Conservation (phyloP, 2,797 vertebrate genomes). For the Pempheris klunzingeri region DNA sequence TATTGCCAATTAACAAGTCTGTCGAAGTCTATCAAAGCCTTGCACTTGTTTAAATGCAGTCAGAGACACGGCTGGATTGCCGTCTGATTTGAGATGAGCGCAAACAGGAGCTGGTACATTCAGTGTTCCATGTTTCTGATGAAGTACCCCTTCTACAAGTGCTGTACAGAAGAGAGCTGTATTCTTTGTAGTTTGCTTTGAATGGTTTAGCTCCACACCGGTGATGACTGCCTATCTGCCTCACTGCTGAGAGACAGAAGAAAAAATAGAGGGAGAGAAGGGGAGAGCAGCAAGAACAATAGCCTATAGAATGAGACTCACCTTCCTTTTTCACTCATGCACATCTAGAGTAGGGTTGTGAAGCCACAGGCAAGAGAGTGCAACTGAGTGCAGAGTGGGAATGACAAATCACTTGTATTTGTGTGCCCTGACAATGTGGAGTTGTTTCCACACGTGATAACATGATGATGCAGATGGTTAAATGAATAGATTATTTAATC, state of each 20-base stretch:
- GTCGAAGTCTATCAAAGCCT: background rate
- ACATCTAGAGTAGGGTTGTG: conserved; percentile 57
- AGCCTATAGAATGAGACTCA: conserved; percentile 40
- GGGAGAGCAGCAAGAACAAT: conserved; percentile 41
- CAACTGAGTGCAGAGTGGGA: conserved; percentile 57
- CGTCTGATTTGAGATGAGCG: conserved; percentile 31
- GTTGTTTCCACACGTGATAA: conserved; percentile 5
- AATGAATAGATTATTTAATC: background rate
- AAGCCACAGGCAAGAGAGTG: conserved; percentile 25
- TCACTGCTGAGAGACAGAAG: conserved; percentile 36
- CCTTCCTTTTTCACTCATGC: conserved; percentile 45
- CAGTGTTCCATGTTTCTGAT: conserved; percentile 34
- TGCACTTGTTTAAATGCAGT: conserved; percentile 17
- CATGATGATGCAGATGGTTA: background rate
- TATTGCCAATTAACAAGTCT: background rate
- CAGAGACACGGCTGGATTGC: background rate
- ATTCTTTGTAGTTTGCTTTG: conserved; percentile 36
- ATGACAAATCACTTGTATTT: conserved; percentile 74
- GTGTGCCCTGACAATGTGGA: conserved; percentile 27
- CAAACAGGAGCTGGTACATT: conserved; percentile 14
- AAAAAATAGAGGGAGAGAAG: background rate
- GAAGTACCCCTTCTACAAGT: conserved; percentile 31
- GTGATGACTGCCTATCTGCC: conserved; percentile 48
- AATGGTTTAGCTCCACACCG: conserved; percentile 40
- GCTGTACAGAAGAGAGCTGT: conserved; percentile 19